Evolutionary conservation across 2,888 invertebrate genomes (phyloP).

Genomic region (Zaprionus lineosus): DNA sequence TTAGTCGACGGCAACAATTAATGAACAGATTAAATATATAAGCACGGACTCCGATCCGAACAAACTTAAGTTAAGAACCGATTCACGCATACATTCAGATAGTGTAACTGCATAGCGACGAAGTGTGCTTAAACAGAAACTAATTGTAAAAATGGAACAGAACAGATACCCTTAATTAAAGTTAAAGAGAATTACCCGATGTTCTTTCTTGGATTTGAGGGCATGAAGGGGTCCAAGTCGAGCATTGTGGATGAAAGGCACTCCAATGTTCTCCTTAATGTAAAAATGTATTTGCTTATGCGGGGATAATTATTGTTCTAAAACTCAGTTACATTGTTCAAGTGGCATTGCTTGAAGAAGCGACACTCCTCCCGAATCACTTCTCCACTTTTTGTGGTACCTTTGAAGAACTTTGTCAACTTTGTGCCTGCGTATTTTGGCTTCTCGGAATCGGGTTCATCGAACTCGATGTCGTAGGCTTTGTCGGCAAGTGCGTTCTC

Average conservation of each 20-base stretch:
- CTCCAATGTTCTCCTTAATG: too few relatives aligned
- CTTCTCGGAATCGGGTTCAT: constrained; percentile 84
- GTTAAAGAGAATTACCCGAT: constrained; percentile 29
- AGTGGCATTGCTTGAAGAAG: constrained; percentile 87
- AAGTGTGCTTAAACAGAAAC: constrained; percentile 46
- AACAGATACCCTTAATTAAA: constrained; percentile 59
- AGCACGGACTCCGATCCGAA: constrained; percentile 1
- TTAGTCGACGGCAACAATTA: constrained; percentile 20
- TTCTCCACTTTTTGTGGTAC: constrained; percentile 80
- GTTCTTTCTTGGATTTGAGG: too few relatives aligned
- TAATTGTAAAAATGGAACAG: constrained; percentile 32
- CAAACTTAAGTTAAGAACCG: constrained; percentile 23
- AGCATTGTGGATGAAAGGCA: too few relatives aligned
- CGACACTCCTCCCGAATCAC: constrained; percentile 85
- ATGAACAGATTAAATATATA: not conserved
- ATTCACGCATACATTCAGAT: constrained; percentile 70
- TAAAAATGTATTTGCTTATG: not conserved
- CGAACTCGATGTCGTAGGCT: constrained; percentile 88
- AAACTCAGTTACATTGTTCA: constrained; percentile 85
- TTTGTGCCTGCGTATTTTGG: constrained; percentile 84
- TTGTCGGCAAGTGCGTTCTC: constrained; percentile 90
- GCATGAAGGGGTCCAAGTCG: too few relatives aligned
- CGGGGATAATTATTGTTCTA: constrained; percentile 78
- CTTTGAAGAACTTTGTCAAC: constrained; percentile 85
- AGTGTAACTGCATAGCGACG: constrained; percentile 71